phyloP scores from a whole-genome alignment of 1,140 invertebrate species.

The Aphelinus certus region DNA sequence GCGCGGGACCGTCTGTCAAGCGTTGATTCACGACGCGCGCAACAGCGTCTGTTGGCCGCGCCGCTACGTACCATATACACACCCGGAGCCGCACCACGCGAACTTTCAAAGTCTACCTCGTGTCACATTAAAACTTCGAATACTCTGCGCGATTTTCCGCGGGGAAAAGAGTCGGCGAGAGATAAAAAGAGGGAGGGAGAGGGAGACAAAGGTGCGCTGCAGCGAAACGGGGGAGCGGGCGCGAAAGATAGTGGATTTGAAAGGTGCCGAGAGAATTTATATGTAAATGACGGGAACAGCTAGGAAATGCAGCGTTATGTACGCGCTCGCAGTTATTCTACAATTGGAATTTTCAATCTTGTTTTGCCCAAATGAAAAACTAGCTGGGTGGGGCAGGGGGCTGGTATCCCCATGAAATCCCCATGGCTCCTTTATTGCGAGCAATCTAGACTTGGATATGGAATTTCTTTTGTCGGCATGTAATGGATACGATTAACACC shows the following conservation, averaged over 20 bases:
- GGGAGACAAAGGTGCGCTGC: background rate
- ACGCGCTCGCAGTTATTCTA: no score
- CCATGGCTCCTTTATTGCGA: no score
- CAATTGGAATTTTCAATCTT: no score
- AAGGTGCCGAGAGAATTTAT: slow-evolving; percentile 6
- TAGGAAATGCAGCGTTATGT: no score
- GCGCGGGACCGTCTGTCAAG: slow-evolving; percentile 12
- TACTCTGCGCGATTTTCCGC: slow-evolving; percentile 45
- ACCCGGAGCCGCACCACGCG: slow-evolving; percentile 34
- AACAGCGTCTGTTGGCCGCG: slow-evolving; percentile 23
- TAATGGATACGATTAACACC: no score
- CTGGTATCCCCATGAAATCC: no score
- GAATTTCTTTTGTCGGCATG: no score
- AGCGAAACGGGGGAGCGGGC: no score
- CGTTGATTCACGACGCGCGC: slow-evolving; percentile 25
- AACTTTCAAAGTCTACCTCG: slow-evolving; percentile 47
- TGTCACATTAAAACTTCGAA: slow-evolving; percentile 53
- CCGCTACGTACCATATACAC: slow-evolving; percentile 9
- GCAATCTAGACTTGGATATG: no score
- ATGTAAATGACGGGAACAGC: background rate
- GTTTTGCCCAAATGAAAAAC: no score
- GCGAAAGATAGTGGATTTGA: no score
- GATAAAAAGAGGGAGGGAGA: background rate
- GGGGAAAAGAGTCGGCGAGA: background rate
- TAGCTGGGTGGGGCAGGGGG: no score